phyloP scores from a whole-genome alignment of 2,888 invertebrate genomes.

The Odontocolon sp. region DNA sequence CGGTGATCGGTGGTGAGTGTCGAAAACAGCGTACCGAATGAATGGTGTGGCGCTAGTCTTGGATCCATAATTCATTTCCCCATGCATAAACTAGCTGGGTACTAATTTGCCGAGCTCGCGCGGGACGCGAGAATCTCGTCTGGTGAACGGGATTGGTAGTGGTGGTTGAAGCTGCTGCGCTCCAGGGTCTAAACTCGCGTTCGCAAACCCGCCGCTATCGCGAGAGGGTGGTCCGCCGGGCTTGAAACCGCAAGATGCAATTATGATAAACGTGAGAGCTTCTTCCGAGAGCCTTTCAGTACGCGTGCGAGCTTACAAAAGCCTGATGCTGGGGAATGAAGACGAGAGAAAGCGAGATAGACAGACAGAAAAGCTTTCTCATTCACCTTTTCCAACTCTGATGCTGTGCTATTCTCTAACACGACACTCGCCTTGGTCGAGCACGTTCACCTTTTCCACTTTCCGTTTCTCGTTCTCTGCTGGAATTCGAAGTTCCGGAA shows the following conservation, averaged over 20 bases:
- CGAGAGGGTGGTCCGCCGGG: conserved; percentile 35
- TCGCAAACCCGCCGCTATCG: conserved; percentile 20
- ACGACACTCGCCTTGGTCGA: conserved; percentile 48
- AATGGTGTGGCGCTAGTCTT: conserved; percentile 16
- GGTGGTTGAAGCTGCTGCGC: conserved; percentile 38
- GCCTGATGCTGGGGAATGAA: conserved; percentile 53
- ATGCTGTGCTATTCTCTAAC: conserved; percentile 43
- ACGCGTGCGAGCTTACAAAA: conserved; percentile 64
- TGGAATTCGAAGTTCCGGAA: conserved; percentile 9
- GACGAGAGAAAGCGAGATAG: conserved; percentile 26
- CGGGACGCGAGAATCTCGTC: conserved; percentile 19
- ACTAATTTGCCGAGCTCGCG: conserved; percentile 63
- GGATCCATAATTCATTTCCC: conserved; percentile 54
- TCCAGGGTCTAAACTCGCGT: conserved; percentile 23
- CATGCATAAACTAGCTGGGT: conserved; percentile 60
- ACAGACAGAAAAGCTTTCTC: conserved; percentile 23
- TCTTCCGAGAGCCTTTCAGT: conserved; percentile 71
- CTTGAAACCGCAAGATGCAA: conserved; percentile 74
- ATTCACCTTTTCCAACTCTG: conserved; percentile 32
- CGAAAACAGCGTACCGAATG: conserved; percentile 16
- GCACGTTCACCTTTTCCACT: conserved; percentile 67
- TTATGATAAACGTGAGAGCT: conserved; percentile 77
- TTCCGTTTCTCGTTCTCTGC: conserved; percentile 61
- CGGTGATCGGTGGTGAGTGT: conserved; percentile 24
- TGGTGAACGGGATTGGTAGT: conserved; percentile 22